Evolutionary conservation across 1,140 invertebrate genomes (phyloP).

Genomic region (Chrysoperla carnea): DNA sequence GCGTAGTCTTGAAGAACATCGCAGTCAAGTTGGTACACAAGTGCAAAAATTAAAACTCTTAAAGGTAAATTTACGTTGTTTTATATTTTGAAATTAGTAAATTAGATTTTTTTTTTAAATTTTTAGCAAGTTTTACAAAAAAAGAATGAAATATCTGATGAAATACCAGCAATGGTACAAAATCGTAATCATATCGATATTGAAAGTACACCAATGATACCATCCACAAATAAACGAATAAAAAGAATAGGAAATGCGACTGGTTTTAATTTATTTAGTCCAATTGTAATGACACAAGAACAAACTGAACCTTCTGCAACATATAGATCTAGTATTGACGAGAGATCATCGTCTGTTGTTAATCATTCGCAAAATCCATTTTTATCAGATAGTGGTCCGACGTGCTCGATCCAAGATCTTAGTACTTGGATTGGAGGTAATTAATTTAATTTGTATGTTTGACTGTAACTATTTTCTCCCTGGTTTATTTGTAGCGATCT

Average conservation of each 20-base stretch:
- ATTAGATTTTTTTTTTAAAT: not conserved
- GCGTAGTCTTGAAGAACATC: constrained; percentile 30
- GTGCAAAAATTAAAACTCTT: constrained; percentile 36
- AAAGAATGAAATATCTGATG: no score
- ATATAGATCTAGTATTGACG: no score
- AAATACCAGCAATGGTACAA: no score
- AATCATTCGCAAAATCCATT: no score
- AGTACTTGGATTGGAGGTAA: constrained; percentile 33
- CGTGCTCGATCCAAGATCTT: constrained; percentile 33
- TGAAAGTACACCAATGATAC: constrained; percentile 18
- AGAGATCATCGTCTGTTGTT: no score
- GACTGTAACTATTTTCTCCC: no score
- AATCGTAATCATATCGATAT: not conserved
- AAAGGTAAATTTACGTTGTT: constrained; percentile 21
- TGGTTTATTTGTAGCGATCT: no score
- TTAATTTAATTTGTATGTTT: constrained; percentile 4
- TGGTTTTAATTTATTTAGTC: constrained; percentile 29
- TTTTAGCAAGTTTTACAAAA: no score
- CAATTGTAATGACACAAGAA: constrained; percentile 22
- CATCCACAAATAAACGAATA: constrained; percentile 4
- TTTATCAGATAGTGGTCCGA: constrained; percentile 15
- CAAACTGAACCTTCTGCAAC: not conserved
- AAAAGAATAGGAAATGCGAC: constrained; percentile 2
- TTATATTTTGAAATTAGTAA: not conserved
- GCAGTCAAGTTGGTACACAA: constrained; percentile 31